Percentiles rank a stretch among this genome's conserved stretches.
Evolutionary conservation across 2,797 vertebrate species (phyloP).

Genomic region (Vipera latastei): DNA sequence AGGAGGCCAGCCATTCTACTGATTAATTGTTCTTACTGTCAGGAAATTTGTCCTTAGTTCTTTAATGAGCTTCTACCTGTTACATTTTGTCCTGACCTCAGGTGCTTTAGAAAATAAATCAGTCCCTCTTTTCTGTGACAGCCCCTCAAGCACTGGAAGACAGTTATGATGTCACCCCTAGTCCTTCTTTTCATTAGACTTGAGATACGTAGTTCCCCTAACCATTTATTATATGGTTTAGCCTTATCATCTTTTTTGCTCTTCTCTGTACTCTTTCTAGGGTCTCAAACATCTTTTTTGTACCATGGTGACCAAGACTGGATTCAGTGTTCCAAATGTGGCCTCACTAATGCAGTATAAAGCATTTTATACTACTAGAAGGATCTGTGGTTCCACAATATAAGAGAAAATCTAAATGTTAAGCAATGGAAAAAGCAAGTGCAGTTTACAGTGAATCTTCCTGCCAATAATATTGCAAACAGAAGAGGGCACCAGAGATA

Average conservation of each 20-base stretch:
- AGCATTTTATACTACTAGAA: not conserved
- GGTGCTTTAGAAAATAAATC: not conserved
- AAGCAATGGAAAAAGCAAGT: not conserved
- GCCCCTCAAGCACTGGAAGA: no score
- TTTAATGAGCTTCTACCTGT: not conserved
- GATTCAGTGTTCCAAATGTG: not conserved
- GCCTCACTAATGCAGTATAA: not conserved
- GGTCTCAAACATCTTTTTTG: not conserved
- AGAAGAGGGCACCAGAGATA: constrained; percentile 33
- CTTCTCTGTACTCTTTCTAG: not conserved
- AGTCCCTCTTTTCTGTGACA: not conserved
- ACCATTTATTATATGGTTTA: not conserved
- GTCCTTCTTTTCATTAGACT: not conserved
- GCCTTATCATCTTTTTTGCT: not conserved
- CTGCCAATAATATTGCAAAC: not conserved
- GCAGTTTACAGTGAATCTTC: no score
- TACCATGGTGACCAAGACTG: not conserved
- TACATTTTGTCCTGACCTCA: not conserved
- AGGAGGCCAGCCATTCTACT: no score
- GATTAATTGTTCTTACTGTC: no score
- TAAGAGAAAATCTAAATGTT: not conserved
- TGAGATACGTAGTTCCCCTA: no score
- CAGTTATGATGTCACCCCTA: not conserved
- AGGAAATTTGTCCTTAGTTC: no score
- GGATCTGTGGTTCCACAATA: not conserved